phyloP scores from a whole-genome alignment of 1,140 invertebrate genomes.

The Drosophila tsacasi region DNA sequence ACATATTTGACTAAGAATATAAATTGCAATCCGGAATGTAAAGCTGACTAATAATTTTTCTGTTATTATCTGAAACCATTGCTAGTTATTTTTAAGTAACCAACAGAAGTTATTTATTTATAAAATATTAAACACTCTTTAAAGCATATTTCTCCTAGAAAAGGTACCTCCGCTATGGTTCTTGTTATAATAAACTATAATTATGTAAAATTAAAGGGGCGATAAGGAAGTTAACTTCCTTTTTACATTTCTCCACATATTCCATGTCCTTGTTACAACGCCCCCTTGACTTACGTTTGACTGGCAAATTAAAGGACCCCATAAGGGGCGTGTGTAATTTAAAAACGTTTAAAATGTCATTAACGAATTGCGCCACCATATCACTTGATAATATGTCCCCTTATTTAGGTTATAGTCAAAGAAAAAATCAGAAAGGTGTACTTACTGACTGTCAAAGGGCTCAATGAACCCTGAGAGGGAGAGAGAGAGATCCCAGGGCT shows the following conservation, averaged over 20 bases:
- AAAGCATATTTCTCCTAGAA: background rate
- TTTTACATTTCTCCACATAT: background rate
- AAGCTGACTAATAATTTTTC: background rate
- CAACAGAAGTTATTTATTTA: background rate
- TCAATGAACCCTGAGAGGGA: slow-evolving; percentile 29
- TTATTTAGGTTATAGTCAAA: background rate
- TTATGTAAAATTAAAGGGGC: slow-evolving; percentile 27
- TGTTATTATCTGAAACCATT: background rate
- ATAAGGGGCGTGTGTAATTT: slow-evolving; percentile 72
- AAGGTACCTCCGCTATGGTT: background rate
- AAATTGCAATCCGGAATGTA: background rate
- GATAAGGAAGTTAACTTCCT: background rate
- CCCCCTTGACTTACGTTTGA: slow-evolving; percentile 16
- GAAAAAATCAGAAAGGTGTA: background rate
- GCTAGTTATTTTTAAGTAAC: background rate
- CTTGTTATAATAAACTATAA: slow-evolving; percentile 21
- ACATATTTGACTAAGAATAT: background rate
- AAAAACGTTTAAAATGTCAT: slow-evolving; percentile 80
- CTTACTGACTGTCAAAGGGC: slow-evolving; percentile 5
- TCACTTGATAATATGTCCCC: slow-evolving; percentile 62
- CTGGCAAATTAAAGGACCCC: slow-evolving; percentile 45
- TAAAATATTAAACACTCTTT: background rate
- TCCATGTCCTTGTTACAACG: slow-evolving; percentile 21
- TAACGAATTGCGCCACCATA: slow-evolving; percentile 65
- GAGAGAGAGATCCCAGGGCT: slow-evolving; percentile 10